Percentiles rank a stretch among this genome's conserved stretches.
Conservation (phyloP, 2,888 invertebrate species). For the Paralinhomoeus sp. region DNA sequence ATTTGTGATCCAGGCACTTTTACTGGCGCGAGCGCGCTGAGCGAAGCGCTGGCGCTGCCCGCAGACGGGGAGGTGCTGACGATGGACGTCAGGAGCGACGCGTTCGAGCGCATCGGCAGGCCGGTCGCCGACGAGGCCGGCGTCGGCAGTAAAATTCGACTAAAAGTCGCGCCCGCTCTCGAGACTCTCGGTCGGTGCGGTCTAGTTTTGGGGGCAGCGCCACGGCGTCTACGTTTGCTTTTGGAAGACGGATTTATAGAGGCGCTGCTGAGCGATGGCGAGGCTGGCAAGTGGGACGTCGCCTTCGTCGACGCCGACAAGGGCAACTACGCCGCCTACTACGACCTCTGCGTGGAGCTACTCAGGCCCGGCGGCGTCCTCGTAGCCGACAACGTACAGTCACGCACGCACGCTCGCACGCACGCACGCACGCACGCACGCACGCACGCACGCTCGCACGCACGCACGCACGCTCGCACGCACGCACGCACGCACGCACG, state of each 20-base stretch:
- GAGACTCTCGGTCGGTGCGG: slow-evolving; percentile 7
- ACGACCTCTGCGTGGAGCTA: slow-evolving; percentile 25
- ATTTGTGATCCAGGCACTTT: slow-evolving; percentile 21
- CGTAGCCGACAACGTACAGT: slow-evolving; percentile 29
- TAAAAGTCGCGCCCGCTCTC: slow-evolving; percentile 8
- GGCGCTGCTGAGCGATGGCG: slow-evolving; percentile 15
- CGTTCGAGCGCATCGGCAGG: slow-evolving; percentile 4
- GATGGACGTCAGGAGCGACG: neutral
- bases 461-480: too few relatives aligned
- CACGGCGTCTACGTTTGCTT: too few relatives aligned
- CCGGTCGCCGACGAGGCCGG: slow-evolving; percentile 6
- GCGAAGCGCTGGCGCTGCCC: slow-evolving; percentile 27
- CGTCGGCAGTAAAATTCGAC: slow-evolving; percentile 8
- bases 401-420: too few relatives aligned
- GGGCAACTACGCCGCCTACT: slow-evolving; percentile 26
- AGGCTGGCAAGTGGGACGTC: slow-evolving; percentile 24
- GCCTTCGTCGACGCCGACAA: slow-evolving; percentile 30
- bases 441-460: too few relatives aligned
- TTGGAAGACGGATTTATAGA: too few relatives aligned
- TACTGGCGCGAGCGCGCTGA: slow-evolving; percentile 28
- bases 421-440: too few relatives aligned
- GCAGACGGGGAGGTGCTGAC: slow-evolving; percentile 24
- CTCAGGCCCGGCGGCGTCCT: slow-evolving; percentile 28
- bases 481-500: too few relatives aligned
- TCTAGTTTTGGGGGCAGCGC: too few relatives aligned